Conservation (phyloP, 2,797 vertebrate genomes). For the Apogon talboti region DNA sequence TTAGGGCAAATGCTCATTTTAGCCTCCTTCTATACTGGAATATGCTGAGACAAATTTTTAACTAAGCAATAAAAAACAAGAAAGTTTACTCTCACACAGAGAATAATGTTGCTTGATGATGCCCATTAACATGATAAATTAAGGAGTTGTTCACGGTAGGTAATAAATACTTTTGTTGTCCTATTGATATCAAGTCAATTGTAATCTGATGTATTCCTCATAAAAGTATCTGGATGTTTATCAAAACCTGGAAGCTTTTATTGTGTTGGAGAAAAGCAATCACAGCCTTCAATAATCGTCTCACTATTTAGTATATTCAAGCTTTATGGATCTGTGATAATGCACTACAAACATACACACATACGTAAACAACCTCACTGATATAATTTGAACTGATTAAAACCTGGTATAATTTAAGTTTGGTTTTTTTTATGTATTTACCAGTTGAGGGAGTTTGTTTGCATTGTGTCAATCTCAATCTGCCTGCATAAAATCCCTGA, state of each 20-base stretch:
- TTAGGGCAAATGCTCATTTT: constrained; percentile 10
- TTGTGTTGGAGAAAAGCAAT: constrained; percentile 1
- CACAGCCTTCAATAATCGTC: neutral
- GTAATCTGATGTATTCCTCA: constrained; percentile 6
- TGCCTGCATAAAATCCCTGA: constrained; percentile 59
- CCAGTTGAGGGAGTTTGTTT: constrained; percentile 44
- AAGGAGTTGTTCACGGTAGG: constrained; percentile 31
- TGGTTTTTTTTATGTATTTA: constrained; percentile 36
- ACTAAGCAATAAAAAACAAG: no score
- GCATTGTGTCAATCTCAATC: constrained; percentile 56
- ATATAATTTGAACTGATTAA: constrained; percentile 37
- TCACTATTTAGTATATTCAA: constrained; percentile 9
- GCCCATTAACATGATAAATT: constrained; percentile 57
- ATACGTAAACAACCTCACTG: neutral
- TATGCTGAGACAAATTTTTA: no score
- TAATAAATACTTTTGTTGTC: constrained; percentile 9
- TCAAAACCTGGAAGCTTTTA: neutral
- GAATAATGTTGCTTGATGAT: constrained; percentile 50
- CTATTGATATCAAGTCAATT: constrained; percentile 7
- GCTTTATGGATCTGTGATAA: neutral
- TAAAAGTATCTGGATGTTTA: constrained; percentile 3
- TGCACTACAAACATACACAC: neutral
- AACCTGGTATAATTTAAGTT: constrained; percentile 10
- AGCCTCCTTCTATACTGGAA: neutral
- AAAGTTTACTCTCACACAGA: constrained; percentile 34